Evolutionary conservation across 1,140 invertebrate species (phyloP).

Genomic region (Saccostrea glomerata): DNA sequence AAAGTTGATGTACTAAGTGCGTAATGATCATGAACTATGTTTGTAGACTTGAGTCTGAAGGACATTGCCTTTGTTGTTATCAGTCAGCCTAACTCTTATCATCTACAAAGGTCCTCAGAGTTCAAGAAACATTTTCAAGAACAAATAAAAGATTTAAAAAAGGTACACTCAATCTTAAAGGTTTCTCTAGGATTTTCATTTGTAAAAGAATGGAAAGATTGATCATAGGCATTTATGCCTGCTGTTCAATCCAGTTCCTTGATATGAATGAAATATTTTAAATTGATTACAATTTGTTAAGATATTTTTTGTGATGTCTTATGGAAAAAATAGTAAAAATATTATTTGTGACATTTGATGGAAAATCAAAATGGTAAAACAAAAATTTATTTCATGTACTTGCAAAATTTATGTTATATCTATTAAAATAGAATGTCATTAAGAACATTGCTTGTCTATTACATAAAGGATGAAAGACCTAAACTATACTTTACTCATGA

Average conservation of each 20-base stretch:
- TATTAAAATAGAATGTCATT: too few relatives aligned
- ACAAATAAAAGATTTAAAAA: conserved; percentile 38
- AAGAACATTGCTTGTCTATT: neutral
- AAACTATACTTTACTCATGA: conserved; percentile 83
- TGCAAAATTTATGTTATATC: too few relatives aligned
- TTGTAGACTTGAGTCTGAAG: conserved; percentile 56
- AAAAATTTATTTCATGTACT: too few relatives aligned
- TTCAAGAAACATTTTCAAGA: conserved; percentile 52
- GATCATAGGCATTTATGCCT: too few relatives aligned
- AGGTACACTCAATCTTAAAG: neutral
- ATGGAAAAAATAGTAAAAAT: neutral
- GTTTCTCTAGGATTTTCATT: too few relatives aligned
- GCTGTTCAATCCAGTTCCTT: too few relatives aligned
- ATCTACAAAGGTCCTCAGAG: conserved; percentile 60
- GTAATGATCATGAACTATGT: neutral
- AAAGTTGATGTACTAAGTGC: too few relatives aligned
- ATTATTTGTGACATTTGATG: neutral
- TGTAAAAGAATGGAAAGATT: too few relatives aligned
- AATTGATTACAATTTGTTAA: neutral
- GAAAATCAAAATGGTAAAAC: too few relatives aligned
- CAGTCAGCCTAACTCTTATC: conserved; percentile 67
- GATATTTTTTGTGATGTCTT: neutral
- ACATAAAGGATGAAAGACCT: conserved; percentile 62
- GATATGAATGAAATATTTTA: neutral
- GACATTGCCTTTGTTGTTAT: conserved; percentile 68